These are phyloP conservation scores for Dryobotodes eremita DNA, from an alignment of 2,888 invertebrate genomes.

Conservation along the genomic window DNA sequence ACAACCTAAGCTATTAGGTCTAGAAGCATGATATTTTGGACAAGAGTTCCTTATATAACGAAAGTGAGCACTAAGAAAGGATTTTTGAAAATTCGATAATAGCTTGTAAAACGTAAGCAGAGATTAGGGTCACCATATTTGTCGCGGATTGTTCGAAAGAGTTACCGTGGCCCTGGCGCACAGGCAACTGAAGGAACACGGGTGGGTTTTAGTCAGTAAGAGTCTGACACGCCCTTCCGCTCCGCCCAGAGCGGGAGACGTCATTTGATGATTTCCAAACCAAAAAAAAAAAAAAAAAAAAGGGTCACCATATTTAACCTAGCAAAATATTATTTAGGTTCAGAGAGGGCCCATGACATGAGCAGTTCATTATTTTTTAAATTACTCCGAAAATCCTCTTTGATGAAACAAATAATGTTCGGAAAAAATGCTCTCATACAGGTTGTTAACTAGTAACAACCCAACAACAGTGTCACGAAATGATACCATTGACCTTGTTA, in stretches of 20 bases:
- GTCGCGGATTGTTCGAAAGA: no score
- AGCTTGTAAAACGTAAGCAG: not conserved
- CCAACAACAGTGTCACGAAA: not conserved
- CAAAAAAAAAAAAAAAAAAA: no score
- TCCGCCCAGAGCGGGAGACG: no score
- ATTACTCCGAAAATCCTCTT: conserved; percentile 14
- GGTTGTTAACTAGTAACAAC: not conserved
- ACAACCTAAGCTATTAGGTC: no score
- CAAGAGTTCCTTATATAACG: not conserved
- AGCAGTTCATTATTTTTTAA: not conserved
- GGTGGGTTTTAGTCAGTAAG: no score
- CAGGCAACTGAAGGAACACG: no score
- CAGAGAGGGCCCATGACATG: not conserved
- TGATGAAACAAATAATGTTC: not conserved
- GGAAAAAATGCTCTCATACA: not conserved
- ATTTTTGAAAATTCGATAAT: not conserved
- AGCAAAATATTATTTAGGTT: not conserved
- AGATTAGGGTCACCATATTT: not conserved
- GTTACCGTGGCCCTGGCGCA: no score
- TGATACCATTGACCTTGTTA: conserved; percentile 16
- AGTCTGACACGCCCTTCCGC: no score
- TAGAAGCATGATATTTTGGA: not conserved
- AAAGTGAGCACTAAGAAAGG: no score
- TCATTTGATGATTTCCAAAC: no score
- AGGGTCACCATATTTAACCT: not conserved